phyloP scores from a whole-genome alignment of 1,140 invertebrate genomes.

The Drosophila seguyi region DNA sequence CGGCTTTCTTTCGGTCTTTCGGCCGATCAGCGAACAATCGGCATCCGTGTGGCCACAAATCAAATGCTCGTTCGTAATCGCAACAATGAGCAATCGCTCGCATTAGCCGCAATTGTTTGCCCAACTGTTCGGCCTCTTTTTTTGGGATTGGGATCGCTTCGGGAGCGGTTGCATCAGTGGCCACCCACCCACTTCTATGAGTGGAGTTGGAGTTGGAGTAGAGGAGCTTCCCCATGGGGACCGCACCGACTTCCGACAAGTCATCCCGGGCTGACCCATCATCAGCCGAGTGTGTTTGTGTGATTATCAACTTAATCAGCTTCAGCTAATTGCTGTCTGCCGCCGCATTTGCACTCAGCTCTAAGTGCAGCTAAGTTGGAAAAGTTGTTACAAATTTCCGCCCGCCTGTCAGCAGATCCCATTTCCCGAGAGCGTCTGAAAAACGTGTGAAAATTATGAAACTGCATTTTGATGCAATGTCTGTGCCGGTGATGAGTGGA shows the following conservation, averaged over 20 bases:
- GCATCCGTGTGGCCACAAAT: constrained; percentile 67
- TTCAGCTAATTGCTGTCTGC: constrained; percentile 61
- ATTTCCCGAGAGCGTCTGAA: constrained; percentile 54
- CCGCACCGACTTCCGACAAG: constrained; percentile 55
- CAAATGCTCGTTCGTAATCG: constrained; percentile 63
- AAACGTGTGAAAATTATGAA: constrained; percentile 82
- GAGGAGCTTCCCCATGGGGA: not conserved
- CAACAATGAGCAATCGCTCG: constrained; percentile 71
- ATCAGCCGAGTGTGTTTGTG: constrained; percentile 9
- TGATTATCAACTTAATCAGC: constrained; percentile 67
- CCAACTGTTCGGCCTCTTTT: constrained; percentile 40
- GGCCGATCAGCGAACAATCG: constrained; percentile 64
- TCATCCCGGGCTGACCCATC: constrained; percentile 52
- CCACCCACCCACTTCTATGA: constrained; percentile 54
- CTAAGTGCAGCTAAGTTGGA: constrained; percentile 49
- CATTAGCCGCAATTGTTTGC: constrained; percentile 75
- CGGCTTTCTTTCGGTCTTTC: constrained; percentile 61
- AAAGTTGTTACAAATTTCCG: constrained; percentile 74
- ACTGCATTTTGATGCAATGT: constrained; percentile 66
- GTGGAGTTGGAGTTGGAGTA: not conserved
- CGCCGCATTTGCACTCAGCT: constrained; percentile 69
- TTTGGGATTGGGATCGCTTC: constrained; percentile 21
- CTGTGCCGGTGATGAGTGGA: constrained; percentile 13
- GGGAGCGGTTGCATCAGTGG: constrained; percentile 41
- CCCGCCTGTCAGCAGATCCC: constrained; percentile 71